These are phyloP conservation scores for Oreocharis arfaki DNA, from an alignment of 2,113 vertebrate species.

Conservation along the genomic window DNA sequence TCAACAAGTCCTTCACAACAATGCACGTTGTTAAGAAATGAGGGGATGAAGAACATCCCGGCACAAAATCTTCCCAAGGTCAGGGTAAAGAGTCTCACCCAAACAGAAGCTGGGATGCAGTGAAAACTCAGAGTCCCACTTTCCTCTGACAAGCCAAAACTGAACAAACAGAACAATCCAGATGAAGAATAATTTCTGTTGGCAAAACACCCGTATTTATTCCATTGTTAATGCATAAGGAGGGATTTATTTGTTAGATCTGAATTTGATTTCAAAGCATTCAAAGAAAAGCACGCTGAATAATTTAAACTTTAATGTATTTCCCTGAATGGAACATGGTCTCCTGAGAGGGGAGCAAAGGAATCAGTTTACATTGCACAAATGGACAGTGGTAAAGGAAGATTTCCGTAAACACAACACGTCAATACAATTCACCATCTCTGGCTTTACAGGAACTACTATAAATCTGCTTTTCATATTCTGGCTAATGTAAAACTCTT, in stretches of 20 bases:
- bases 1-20: not conserved
- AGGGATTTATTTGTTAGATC: conserved; percentile 28
- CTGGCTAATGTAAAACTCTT: conserved; percentile 40
- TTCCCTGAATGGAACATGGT: conserved; percentile 17
- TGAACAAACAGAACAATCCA: not conserved
- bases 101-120: not conserved
- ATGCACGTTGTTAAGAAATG: rapidly evolving
- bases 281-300: conserved; percentile 28
- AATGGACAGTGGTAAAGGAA: conserved; percentile 27
- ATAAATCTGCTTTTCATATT: not conserved
- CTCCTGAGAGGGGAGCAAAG: not conserved
- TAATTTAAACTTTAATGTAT: conserved; percentile 39
- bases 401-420: not conserved
- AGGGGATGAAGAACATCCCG: not conserved
- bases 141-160: not conserved
- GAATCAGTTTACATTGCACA: conserved; percentile 17
- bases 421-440: not conserved
- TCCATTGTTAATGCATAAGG: conserved; percentile 41
- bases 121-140: not conserved
- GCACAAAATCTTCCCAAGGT: not conserved
- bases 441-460: not conserved
- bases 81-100: not conserved
- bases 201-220: not conserved
- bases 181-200: not conserved
- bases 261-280: conserved; percentile 44